A percentile compares a stretch with the other conserved stretches of the same genome.
phyloP scores from a whole-genome alignment of 2,113 vertebrate genomes.

The Suricata suricatta region DNA sequence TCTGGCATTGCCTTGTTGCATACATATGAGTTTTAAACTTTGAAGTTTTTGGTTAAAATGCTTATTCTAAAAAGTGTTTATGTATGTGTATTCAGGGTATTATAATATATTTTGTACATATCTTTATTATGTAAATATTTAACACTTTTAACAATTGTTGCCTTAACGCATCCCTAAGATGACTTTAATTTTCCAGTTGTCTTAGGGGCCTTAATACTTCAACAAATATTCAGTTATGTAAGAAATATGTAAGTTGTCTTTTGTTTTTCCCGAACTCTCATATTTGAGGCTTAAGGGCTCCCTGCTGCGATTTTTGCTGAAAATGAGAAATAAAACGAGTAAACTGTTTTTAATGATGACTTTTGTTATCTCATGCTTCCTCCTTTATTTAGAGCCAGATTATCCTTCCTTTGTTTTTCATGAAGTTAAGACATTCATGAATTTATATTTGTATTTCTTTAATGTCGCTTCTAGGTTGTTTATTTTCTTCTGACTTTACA shows the following conservation, averaged over 20 bases:
- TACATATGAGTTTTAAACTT: background rate
- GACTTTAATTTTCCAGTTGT: background rate
- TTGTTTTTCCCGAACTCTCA: background rate
- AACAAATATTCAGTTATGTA: background rate
- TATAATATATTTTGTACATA: background rate
- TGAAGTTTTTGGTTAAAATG: background rate
- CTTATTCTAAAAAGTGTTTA: background rate
- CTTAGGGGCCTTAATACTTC: background rate
- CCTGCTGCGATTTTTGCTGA: background rate
- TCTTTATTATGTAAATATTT: background rate
- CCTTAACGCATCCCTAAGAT: background rate
- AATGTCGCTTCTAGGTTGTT: background rate
- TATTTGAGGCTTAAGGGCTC: background rate
- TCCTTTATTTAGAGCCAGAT: background rate
- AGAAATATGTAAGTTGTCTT: background rate
- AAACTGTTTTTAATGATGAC: background rate
- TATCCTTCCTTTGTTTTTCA: background rate
- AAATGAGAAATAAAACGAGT: conserved; percentile 2
- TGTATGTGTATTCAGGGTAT: background rate
- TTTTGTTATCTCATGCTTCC: background rate
- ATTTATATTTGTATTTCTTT: conserved; percentile 1
- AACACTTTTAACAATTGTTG: background rate
- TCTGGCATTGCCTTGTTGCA: background rate
- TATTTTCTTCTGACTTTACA: background rate
- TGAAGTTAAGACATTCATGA: background rate